Evolutionary conservation across 1,140 invertebrate species (phyloP), one percentile per base, ranked within the genome.

Genomic region (Drosophila mayri): DNA sequence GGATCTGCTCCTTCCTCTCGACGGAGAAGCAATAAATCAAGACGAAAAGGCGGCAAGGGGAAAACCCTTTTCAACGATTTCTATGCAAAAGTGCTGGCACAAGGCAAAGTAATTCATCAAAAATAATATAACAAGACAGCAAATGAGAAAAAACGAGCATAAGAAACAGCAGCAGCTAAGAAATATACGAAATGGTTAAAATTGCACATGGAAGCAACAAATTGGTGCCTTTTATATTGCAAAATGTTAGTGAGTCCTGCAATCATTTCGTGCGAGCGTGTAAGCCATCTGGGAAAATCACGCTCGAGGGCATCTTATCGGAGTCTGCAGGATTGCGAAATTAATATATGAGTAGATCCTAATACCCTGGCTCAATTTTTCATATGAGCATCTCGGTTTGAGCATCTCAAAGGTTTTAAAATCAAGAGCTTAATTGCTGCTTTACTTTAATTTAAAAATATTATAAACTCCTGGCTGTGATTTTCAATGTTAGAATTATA

Each of bases 81-180:
- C 49, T 76, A 65, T 81, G 79, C 54, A 70, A 88, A 55, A 59
- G 22, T 49, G 60, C 63, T 79, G 68, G 68, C 70, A 64, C 70
- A 60, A 67, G 63, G 62, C 63, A 67, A 67, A 76, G 71, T 70
- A 83, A 87, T 87, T 88, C 79, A 88, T 83, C 83, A 77, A 65
- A 67, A 65, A 73, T 83, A 73, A 74, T 76, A 65, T 63, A 68
- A 57, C 65, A 76, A 62, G 60, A 63, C 59, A 49, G 54, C 46
- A 67, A 75, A 67, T 47, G 37, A 72, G 37, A 72, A 79, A 59
- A 60, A 78, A 44, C 22, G 28, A 50, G 52, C 47, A 32, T 3
- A 38, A 50, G 54, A 59, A 70, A 37, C 30, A 37, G 40, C 44
- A 25, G 16, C 40, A 35, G 52, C 41, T 14, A 25, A 64, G 28